Conservation (phyloP, 1,140 invertebrate genomes). For the Latrodectus geometricus region DNA sequence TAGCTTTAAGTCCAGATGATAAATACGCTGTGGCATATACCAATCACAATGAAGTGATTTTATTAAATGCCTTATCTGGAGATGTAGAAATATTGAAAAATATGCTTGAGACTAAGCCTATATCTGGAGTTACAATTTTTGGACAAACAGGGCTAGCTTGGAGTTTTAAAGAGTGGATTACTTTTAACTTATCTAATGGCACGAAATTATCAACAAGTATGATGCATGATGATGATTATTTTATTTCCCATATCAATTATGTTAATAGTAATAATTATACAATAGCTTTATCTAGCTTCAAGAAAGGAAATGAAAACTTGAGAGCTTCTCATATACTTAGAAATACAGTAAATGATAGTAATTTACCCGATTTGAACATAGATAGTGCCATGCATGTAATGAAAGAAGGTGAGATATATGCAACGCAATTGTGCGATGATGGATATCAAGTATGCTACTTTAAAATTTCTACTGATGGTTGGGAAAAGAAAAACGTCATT, state of each 20-base stretch:
- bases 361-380: slow-evolving; percentile 12
- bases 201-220: slow-evolving; percentile 47
- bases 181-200: slow-evolving; percentile 63
- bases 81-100: slow-evolving; percentile 51
- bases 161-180: slow-evolving; percentile 55
- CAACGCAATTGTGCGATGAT: not conserved
- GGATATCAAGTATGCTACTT: slow-evolving; percentile 19
- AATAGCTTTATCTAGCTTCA: slow-evolving; percentile 24
- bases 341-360: slow-evolving; percentile 1
- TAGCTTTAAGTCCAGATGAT: slow-evolving; percentile 94
- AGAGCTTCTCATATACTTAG: slow-evolving; percentile 34
- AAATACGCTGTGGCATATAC: slow-evolving; percentile 96
- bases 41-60: slow-evolving; percentile 80
- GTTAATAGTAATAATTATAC: slow-evolving; percentile 14
- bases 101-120: slow-evolving; percentile 9
- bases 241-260: slow-evolving; percentile 39
- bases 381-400: slow-evolving; percentile 27
- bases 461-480: slow-evolving; percentile 33
- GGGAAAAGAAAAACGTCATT: not conserved
- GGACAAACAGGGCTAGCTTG: slow-evolving; percentile 43
- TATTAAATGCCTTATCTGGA: slow-evolving; percentile 60
- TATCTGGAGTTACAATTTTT: slow-evolving; percentile 39
- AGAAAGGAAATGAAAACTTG: slow-evolving; percentile 41
- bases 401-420: slow-evolving; percentile 23
- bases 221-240: slow-evolving; percentile 24